These are phyloP conservation scores for Bellardia pandia DNA, from an alignment of 2,888 invertebrate species.

Conservation along the genomic window DNA sequence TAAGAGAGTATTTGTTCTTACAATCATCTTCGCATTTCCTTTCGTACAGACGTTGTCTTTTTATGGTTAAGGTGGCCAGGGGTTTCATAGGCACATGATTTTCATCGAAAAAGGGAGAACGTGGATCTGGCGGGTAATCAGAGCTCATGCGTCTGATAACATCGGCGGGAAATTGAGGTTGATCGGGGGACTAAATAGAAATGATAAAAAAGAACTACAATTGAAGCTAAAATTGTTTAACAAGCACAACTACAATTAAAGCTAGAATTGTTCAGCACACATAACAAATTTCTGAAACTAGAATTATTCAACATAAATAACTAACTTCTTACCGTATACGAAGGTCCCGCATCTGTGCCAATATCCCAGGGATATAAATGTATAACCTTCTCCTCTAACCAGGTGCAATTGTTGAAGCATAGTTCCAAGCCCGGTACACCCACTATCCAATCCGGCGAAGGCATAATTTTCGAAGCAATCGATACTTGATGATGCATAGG, in stretches of 20 bases:
- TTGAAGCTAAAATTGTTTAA: not conserved
- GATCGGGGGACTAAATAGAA: constrained; percentile 88
- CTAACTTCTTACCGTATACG: constrained; percentile 87
- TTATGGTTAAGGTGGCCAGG: constrained; percentile 92
- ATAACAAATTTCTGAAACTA: too few species aligned
- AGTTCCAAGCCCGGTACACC: constrained; percentile 96
- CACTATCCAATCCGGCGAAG: constrained; percentile 99
- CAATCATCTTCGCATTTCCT: constrained; percentile 88
- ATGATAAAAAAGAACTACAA: not conserved
- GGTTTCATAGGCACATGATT: constrained; percentile 92
- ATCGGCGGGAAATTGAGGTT: constrained; percentile 93
- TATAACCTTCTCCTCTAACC: constrained; percentile 91
- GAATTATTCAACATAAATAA: not conserved
- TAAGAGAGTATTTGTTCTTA: constrained; percentile 72
- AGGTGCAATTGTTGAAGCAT: constrained; percentile 95
- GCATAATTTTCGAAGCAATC: constrained; percentile 96
- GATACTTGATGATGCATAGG: constrained; percentile 96
- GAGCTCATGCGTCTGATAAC: constrained; percentile 94
- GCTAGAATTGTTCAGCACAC: not conserved
- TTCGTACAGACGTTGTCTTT: constrained; percentile 91
- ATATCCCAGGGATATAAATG: constrained; percentile 98
- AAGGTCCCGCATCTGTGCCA: constrained; percentile 96
- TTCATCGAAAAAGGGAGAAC: constrained; percentile 96
- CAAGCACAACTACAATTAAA: not conserved
- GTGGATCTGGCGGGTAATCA: constrained; percentile 92